Evolutionary conservation across 2,888 invertebrate genomes (phyloP).

Genomic region (Acanthopleura granulata): DNA sequence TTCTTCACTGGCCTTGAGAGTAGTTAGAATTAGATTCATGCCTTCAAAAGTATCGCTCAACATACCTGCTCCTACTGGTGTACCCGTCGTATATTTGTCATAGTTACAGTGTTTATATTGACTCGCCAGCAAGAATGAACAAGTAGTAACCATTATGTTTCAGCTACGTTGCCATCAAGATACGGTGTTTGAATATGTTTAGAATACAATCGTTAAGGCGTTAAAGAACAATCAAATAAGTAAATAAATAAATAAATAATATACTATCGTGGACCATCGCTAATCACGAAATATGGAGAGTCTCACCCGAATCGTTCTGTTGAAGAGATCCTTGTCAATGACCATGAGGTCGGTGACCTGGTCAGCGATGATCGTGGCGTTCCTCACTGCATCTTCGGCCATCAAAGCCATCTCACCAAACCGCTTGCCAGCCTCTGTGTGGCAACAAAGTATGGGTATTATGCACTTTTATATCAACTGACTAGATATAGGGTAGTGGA

Average conservation of each 20-base stretch:
- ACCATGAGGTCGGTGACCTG: constrained; percentile 57
- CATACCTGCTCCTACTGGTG: no score
- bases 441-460: not conserved
- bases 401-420: constrained; percentile 66
- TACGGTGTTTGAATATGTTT: no score
- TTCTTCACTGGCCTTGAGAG: constrained; percentile 54
- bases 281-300: not conserved
- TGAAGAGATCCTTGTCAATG: constrained; percentile 58
- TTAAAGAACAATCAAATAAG: no score
- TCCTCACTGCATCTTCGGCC: constrained; percentile 53
- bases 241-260: no score
- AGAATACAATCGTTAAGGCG: no score
- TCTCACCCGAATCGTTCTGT: constrained; percentile 61
- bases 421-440: constrained; percentile 59
- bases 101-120: no score
- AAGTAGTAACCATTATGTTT: no score
- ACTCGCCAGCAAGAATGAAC: no score
- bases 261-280: no score
- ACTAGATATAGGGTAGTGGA: not conserved
- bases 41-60: no score
- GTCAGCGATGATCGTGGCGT: constrained; percentile 64
- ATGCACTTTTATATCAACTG: not conserved
- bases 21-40: not conserved
- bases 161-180: no score
- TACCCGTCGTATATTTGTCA: no score